Base-by-base conservation (phyloP, 2,888 invertebrate species). In the Clunio marinus region DNA sequence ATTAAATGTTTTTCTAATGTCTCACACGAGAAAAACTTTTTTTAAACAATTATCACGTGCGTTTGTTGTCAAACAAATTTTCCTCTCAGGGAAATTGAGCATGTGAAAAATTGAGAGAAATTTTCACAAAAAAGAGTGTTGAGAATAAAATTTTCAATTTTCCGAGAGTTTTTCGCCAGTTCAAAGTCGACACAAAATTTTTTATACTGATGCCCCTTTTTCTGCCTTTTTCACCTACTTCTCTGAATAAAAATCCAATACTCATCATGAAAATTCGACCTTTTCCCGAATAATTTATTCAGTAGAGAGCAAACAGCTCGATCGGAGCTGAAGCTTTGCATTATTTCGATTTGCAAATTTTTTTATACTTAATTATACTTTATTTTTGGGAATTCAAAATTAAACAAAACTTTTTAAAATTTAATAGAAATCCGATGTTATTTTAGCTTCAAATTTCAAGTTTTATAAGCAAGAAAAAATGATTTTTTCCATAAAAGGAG, bases 401-500 rank as follows among this genome's bases (percentile, higher is more conserved):
- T 15, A 8, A 4, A 20, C 2, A 7, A 7, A 7, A 32, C 32
- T 4, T 32, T 32, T 4, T 32, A 4, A 32, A 32, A 32, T 7
- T 10, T 7, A 32, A 32, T 10, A 32, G 10, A 32, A 51, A 51
- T 17, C 8, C 17, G 51, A 17, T 17, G 22, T 4, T 22, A 17
- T 22, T 51, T 4, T 15, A 22, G 22, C n/a, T n/a, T 5, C 2
- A 17, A 51, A 20, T 22, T 8, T 22, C 17, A 20, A 17, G 17
- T 22, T 20, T 4, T 13, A 7, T 51, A 22, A 32, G 22, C 51
- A 55, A 7, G 8, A 8, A 65, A 65, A 65, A n/a, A 66, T 66
- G 66, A 63, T 63, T 63, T 63, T 63, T 28, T 22, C 63, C 15
- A 15, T 66, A 20, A 51, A 55, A 66, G 32, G 46, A 32, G 35